A percentile compares a stretch with the other conserved stretches of the same genome.
phyloP scores from a whole-genome alignment of 2,888 invertebrate species.

The Agrotis ipsilon region DNA sequence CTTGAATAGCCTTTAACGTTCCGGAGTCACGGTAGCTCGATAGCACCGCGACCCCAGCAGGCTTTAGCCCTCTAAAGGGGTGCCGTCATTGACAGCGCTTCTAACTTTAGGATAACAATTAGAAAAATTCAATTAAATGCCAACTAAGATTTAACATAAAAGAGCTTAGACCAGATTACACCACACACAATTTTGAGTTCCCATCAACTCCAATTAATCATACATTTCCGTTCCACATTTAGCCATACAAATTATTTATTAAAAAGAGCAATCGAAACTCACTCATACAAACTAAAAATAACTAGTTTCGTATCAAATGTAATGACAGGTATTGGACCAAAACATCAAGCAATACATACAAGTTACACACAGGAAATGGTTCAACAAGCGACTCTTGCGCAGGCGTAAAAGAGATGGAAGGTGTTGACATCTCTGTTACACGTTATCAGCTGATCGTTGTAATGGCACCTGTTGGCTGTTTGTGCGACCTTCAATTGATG shows the following conservation, averaged over 20 bases:
- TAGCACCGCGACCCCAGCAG: too few relatives aligned
- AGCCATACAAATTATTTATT: conserved; percentile 7
- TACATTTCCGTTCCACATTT: conserved; percentile 26
- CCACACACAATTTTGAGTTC: background rate
- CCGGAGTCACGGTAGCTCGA: too few relatives aligned
- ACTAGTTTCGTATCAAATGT: conserved; percentile 42
- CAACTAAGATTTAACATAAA: background rate
- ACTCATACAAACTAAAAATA: conserved; percentile 10
- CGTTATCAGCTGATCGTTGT: conserved; percentile 71
- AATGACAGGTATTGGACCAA: conserved; percentile 52
- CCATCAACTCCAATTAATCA: conserved; percentile 5
- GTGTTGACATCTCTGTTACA: conserved; percentile 40
- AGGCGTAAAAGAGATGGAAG: conserved; percentile 50
- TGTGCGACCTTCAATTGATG: conserved; percentile 31
- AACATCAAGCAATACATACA: conserved; percentile 63
- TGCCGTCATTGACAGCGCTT: too few relatives aligned
- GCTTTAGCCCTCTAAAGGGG: too few relatives aligned
- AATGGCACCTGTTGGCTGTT: conserved; percentile 56
- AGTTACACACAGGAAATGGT: conserved; percentile 76
- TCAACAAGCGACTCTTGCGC: conserved; percentile 68
- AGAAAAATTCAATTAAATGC: too few relatives aligned
- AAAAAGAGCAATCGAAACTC: conserved; percentile 28
- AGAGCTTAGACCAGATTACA: background rate
- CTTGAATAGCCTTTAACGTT: too few relatives aligned
- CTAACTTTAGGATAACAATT: too few relatives aligned